A percentile compares a stretch with the other conserved stretches of the same genome.
phyloP scores from a whole-genome alignment of 2,113 vertebrate genomes.

The Dascyllus trimaculatus region DNA sequence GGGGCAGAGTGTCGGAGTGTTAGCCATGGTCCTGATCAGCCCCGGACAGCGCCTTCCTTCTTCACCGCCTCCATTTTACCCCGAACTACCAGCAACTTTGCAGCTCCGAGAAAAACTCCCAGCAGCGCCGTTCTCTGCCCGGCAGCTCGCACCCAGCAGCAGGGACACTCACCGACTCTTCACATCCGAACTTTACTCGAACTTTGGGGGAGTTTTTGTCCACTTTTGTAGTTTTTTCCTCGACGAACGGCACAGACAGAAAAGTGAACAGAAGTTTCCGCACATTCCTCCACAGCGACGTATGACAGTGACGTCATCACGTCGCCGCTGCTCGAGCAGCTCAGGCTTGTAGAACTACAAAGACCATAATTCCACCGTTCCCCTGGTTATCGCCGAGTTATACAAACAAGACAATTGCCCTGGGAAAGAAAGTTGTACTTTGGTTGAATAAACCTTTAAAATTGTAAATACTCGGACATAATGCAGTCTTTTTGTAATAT shows the following conservation, averaged over 20 bases:
- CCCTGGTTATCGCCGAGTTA: too few relatives aligned
- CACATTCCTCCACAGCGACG: constrained; percentile 91
- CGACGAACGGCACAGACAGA: constrained; percentile 47
- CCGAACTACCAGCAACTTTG: constrained; percentile 58
- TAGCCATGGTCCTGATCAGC: constrained; percentile 89
- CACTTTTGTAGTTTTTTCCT: constrained; percentile 25
- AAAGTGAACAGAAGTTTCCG: constrained; percentile 82
- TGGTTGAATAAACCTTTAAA: too few relatives aligned
- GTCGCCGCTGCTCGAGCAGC: background rate
- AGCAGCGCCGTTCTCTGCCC: background rate
- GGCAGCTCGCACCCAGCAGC: background rate
- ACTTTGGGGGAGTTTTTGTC: too few relatives aligned
- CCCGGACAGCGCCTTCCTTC: constrained; percentile 91
- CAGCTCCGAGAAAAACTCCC: background rate
- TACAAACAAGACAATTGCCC: too few relatives aligned
- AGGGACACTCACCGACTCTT: constrained; percentile 35
- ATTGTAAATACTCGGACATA: too few relatives aligned
- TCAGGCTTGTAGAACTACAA: too few relatives aligned
- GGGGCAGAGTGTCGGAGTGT: constrained; percentile 60
- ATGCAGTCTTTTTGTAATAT: too few relatives aligned
- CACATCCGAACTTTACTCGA: background rate
- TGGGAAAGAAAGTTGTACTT: too few relatives aligned
- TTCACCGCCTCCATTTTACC: constrained; percentile 82
- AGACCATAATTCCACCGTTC: too few relatives aligned
- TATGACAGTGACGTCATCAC: constrained; percentile 75